Evolutionary conservation across 2,888 invertebrate genomes (phyloP).

Genomic region (Caenorhabditis angaria): DNA sequence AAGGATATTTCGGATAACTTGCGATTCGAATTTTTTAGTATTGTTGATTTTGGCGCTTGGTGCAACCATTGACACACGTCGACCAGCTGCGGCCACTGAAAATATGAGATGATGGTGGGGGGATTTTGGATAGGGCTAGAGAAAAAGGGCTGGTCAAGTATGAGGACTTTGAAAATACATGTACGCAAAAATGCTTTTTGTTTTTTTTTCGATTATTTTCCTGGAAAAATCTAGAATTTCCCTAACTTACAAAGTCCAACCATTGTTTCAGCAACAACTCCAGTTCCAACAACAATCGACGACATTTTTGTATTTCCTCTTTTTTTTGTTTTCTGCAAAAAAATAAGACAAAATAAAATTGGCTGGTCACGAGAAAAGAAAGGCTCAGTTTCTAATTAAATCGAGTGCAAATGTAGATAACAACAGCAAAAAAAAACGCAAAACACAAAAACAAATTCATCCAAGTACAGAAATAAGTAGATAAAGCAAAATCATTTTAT

Average conservation of each 20-base stretch:
- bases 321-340: background rate
- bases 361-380: background rate
- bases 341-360: too few relatives aligned
- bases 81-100: constrained; percentile 40
- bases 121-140: too few relatives aligned
- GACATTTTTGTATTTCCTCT: constrained; percentile 15
- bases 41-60: constrained; percentile 42
- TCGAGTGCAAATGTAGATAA: background rate
- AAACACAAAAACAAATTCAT: constrained; percentile 1
- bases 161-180: background rate
- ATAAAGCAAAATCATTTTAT: background rate
- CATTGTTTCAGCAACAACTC: constrained; percentile 40
- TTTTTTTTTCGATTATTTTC: too few relatives aligned
- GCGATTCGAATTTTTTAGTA: constrained; percentile 35
- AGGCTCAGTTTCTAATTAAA: background rate
- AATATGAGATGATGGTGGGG: background rate
- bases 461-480: background rate
- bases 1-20: constrained; percentile 31
- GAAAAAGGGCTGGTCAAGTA: too few relatives aligned
- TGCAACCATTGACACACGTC: constrained; percentile 37
- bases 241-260: constrained; percentile 31
- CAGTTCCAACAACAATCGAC: constrained; percentile 45
- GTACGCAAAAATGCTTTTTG: background rate
- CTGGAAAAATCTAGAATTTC: background rate
- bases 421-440: background rate